Evolutionary conservation across 1,140 invertebrate genomes (phyloP), one percentile per base, ranked within the genome.

Genomic region (Drosophila kepulauana): DNA sequence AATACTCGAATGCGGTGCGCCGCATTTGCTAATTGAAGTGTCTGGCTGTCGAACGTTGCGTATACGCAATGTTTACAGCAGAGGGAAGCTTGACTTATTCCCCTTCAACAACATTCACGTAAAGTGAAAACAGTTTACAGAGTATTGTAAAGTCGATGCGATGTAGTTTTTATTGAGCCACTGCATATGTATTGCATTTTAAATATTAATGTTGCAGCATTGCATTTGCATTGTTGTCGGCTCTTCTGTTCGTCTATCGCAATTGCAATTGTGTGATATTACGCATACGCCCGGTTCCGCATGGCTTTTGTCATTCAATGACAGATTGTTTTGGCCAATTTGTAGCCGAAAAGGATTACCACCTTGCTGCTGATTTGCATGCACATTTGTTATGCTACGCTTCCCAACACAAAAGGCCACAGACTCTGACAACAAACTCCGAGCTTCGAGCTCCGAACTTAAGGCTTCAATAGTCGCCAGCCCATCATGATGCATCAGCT

Each of bases 1-100:
- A 75, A 85, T 73, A 81, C 38, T 48, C 20, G 48, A 61, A 68
- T 84, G 81, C 20, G 81, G 75, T 71, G 28, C 35, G 58, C 73
- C 61, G 59, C 73, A 68, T 64, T 59, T 45, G 69, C 85, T 80
- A 87, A 87, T 87, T 87, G 67, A 80, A 68, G 70, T 79, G 64
- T 58, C 64, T 49, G 43, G 5, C 54, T 0, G 48, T 7, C 49
- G 5, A 56, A 73, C 74, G 43, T 8, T 71, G 59, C 70, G 80
- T 80, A 88, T 88, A 72, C 70, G 63, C 54, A 71, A 63, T 72
- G 38, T 45, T 35, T 54, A 52, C 51, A 38, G 2, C 30, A 5
- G 0, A 7, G 5, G 7, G 7, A 33, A 33, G 30, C 0, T 33
- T 33, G 6, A 33, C 6, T 33, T 5, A 33, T 7, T 33, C 1